Evolutionary conservation across 2,888 invertebrate species (phyloP), one percentile per base, ranked within the genome.

Genomic region (Tetropium fuscum): DNA sequence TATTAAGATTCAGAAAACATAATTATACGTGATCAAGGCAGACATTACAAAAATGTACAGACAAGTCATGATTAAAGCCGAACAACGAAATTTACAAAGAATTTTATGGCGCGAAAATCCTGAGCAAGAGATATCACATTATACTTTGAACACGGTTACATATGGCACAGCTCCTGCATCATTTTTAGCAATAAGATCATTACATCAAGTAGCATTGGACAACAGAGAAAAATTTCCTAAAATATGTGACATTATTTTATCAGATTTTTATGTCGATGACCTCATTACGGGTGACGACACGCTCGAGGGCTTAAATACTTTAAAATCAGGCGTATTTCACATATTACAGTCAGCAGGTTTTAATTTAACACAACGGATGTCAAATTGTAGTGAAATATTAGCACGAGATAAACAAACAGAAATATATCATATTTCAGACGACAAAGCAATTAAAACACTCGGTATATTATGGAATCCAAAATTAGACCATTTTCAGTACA

Each of bases 41-140:
- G 75, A 76, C 51, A 61, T 77, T 13, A 64, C 38, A 5, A 72
- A 74, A 58, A 75, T 75, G 70, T 77, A 71, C 36, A 61, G 70
- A 0, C 71, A 74, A 38, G 63, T 75, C 10, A 47, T 54, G n/a
- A 45, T 55, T 10, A 10, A 10, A 1, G 11, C 43, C 1, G 34
- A 49, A 10, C 54, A 59, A 6, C n/a, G 47, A 16, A n/a, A 32
- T 13, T 59, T 53, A 10, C 62, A 59, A 16, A 20, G 51, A 8
- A 58, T 58, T 10, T 11, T 62, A 16, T 54, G 62, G 47, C 19
- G 47, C 7, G 5, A 15, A n/a, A 27, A 18, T 1, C 34, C 55
- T 7, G 10, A 8, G 6, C 15, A 55, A 2, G 25, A 25, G 27
- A 4, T 41, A 1, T 1, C 3, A 10, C 43, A 34, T n/a, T 58